Conservation (phyloP, 1,140 invertebrate species). For the Vollenhovia emeryi region DNA sequence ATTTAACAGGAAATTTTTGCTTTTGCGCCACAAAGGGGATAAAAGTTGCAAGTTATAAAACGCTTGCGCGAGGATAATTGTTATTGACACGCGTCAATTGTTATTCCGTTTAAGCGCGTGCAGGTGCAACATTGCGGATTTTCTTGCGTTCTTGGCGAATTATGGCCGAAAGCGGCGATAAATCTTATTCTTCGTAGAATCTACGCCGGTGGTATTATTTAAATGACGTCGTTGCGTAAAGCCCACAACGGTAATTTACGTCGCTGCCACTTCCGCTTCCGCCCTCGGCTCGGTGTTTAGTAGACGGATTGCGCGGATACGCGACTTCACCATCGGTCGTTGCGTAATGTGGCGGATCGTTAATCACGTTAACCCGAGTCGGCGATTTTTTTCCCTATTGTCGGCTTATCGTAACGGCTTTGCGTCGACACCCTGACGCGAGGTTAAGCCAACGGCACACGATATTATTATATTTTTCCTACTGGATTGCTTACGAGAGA, state of each 20-base stretch:
- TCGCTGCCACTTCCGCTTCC: not conserved
- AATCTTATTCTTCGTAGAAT: conserved; percentile 28
- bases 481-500: too few species aligned
- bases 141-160: not conserved
- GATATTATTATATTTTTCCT: too few species aligned
- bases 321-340: conserved; percentile 44
- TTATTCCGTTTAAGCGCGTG: not conserved
- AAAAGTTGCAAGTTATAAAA: not conserved
- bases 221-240: conserved; percentile 44
- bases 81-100: not conserved
- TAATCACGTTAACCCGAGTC: conserved; percentile 53
- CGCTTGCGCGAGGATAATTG: not conserved
- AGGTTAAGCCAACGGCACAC: conserved; percentile 27
- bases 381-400: conserved; percentile 52
- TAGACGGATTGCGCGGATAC: conserved; percentile 51
- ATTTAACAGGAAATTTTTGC: not conserved
- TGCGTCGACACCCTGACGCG: not conserved
- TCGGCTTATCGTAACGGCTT: conserved; percentile 44
- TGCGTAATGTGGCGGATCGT: conserved; percentile 52
- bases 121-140: not conserved
- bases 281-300: conserved; percentile 30
- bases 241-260: conserved; percentile 26
- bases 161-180: not conserved
- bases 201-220: conserved; percentile 30
- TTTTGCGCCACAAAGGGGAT: not conserved